Conservation (phyloP, 2,797 vertebrate species). For the Tangara arthus region DNA sequence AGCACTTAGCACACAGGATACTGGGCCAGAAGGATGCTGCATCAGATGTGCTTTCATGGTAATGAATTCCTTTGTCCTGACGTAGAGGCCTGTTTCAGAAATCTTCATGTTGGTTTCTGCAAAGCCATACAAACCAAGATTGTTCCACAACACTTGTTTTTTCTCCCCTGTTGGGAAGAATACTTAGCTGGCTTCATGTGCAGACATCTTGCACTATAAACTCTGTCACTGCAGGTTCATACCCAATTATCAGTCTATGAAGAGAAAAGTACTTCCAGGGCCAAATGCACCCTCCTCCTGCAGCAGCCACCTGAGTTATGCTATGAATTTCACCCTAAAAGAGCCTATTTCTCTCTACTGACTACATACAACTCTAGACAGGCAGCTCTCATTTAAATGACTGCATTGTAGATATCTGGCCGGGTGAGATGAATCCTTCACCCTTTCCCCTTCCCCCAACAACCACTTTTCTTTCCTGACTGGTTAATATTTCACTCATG, state of each 20-base stretch:
- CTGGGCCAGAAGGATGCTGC: not conserved
- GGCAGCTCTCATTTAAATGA: not conserved
- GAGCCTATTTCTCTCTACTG: not conserved
- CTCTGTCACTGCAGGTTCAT: not conserved
- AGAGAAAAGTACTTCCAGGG: not conserved
- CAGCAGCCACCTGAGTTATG: not conserved
- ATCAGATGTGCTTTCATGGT: not conserved
- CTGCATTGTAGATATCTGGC: not conserved
- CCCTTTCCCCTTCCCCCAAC: not conserved
- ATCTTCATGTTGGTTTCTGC: not conserved
- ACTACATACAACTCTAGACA: not conserved
- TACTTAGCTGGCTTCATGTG: not conserved
- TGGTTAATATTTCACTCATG: slow-evolving; percentile 32
- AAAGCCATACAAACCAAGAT: not conserved
- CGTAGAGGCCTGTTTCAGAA: not conserved
- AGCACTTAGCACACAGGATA: not conserved
- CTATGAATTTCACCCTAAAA: not conserved
- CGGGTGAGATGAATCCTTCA: not conserved
- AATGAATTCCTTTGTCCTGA: not conserved
- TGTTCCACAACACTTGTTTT: not conserved
- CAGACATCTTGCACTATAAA: not conserved
- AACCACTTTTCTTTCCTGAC: not conserved
- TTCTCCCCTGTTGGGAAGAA: not conserved
- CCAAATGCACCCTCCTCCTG: not conserved
- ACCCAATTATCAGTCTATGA: not conserved